These are phyloP conservation scores for Lerista edwardsae DNA, from an alignment of 2,797 vertebrate species.

Conservation along the genomic window DNA sequence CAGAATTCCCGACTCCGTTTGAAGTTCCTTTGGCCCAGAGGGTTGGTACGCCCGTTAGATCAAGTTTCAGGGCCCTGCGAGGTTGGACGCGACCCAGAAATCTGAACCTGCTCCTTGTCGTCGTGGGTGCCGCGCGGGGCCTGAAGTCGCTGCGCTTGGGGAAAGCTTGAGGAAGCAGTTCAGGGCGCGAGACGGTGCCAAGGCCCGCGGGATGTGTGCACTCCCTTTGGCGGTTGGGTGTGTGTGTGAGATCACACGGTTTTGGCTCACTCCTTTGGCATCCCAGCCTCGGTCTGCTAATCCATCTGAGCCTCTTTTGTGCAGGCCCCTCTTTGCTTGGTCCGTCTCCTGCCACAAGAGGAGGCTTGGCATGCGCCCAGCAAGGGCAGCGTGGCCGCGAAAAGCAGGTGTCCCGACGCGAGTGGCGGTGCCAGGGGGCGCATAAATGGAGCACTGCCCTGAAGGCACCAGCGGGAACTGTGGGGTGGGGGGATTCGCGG, in stretches of 20 bases:
- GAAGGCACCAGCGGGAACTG: no score
- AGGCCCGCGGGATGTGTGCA: no score
- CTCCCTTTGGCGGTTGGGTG: neutral
- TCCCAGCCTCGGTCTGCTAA: conserved; percentile 11
- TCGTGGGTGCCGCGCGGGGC: neutral
- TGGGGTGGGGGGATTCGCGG: no score
- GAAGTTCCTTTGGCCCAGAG: neutral
- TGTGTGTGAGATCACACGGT: neutral
- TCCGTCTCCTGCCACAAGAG: neutral
- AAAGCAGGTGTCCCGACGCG: neutral
- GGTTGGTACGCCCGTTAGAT: no score
- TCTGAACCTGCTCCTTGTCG: neutral
- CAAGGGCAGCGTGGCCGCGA: no score
- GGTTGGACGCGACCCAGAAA: neutral
- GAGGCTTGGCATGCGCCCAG: conserved; percentile 39
- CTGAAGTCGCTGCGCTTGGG: no score
- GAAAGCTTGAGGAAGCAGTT: neutral
- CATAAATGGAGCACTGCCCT: no score
- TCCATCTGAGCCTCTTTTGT: neutral
- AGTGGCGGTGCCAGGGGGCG: no score
- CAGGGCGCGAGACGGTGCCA: no score
- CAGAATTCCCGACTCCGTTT: neutral
- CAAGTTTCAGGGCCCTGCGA: neutral
- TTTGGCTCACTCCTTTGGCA: neutral
- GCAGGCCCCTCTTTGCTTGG: conserved; percentile 11